These are phyloP conservation scores for Recurvirostra avosetta DNA, from an alignment of 2,113 vertebrate species.

Conservation along the genomic window DNA sequence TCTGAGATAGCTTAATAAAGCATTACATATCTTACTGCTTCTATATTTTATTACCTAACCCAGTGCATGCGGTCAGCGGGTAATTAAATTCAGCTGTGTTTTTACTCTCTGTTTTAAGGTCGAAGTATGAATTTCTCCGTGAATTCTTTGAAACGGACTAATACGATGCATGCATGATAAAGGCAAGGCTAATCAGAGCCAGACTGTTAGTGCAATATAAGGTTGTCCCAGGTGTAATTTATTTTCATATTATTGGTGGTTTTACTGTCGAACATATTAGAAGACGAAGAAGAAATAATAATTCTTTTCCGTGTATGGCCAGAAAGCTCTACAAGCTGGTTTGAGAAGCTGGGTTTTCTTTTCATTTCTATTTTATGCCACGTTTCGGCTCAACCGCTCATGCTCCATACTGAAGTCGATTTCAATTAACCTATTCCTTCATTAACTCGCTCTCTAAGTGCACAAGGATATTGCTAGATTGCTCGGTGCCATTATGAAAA, in stretches of 20 bases:
- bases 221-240: slow-evolving; percentile 82
- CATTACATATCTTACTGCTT: slow-evolving; percentile 93
- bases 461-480: slow-evolving; percentile 62
- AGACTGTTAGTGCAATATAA: slow-evolving; percentile 79
- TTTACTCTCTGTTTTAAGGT: slow-evolving; percentile 84
- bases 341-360: slow-evolving; percentile 54
- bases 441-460: slow-evolving; percentile 63
- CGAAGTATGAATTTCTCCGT: slow-evolving; percentile 79
- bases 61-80: slow-evolving; percentile 89
- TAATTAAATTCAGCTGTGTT: slow-evolving; percentile 99
- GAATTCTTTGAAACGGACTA: slow-evolving; percentile 87
- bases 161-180: slow-evolving; percentile 87
- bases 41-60: slow-evolving; percentile 90
- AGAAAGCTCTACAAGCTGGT: slow-evolving; percentile 38
- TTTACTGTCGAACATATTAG: slow-evolving; percentile 70
- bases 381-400: not conserved
- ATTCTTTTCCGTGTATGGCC: slow-evolving; percentile 51
- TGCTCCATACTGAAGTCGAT: slow-evolving; percentile 10
- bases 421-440: slow-evolving; percentile 66
- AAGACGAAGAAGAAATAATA: slow-evolving; percentile 69
- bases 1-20: slow-evolving; percentile 97
- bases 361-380: slow-evolving; percentile 64
- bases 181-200: slow-evolving; percentile 82
- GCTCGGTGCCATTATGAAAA: slow-evolving; percentile 22
- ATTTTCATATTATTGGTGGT: slow-evolving; percentile 74